Conservation (phyloP, 1,140 invertebrate species). For the Asobara japonica region DNA sequence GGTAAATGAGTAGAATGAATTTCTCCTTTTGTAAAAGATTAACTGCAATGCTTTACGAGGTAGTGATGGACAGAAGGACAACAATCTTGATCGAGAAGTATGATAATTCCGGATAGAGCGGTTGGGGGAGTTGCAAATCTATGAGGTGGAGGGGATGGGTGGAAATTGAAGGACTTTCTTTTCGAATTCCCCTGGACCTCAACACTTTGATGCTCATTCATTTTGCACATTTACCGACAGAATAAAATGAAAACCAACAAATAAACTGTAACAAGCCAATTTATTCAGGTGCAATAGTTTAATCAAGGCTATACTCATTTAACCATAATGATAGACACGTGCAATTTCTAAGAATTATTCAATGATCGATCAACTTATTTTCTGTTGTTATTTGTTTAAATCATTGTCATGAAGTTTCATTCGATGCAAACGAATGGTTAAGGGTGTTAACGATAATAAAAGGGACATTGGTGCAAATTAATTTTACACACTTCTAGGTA, state of each 20-base stretch:
- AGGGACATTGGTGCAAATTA: background rate
- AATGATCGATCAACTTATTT: background rate
- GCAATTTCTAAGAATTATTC: background rate
- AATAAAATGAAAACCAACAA: background rate
- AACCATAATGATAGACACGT: background rate
- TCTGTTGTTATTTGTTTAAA: background rate
- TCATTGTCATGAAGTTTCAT: background rate
- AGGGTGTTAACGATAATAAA: background rate
- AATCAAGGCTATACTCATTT: slow-evolving; percentile 1
- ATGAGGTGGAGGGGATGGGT: no score
- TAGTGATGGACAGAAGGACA: no score
- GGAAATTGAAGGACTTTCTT: no score
- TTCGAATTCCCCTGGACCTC: no score
- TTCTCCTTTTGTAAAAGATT: no score
- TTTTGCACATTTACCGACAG: no score
- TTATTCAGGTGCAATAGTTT: slow-evolving; percentile 4
- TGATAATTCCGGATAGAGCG: no score
- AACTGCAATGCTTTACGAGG: no score
- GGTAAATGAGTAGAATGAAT: no score
- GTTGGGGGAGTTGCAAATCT: no score
- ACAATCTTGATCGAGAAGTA: no score
- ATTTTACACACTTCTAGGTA: background rate
- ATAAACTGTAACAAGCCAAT: background rate
- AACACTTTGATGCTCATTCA: no score
- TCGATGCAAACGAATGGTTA: background rate